A percentile compares a stretch with the other conserved stretches of the same genome.
Conservation (phyloP, 2,888 invertebrate genomes). For the Octonoba sinensis region DNA sequence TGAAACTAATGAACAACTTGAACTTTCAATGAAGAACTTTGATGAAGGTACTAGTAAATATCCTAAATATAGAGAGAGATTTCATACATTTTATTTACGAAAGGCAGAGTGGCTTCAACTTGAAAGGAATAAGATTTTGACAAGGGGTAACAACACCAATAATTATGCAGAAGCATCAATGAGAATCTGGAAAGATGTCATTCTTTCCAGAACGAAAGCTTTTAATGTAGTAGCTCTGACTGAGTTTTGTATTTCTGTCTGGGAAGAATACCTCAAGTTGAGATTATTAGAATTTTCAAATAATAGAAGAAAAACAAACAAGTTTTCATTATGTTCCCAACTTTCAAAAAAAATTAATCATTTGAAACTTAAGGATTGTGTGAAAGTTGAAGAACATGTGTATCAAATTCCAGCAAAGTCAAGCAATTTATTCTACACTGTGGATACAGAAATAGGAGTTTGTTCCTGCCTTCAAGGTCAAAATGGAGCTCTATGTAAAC, state of each 20-base stretch:
- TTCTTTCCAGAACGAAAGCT: constrained; percentile 13
- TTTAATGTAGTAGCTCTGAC: constrained; percentile 4
- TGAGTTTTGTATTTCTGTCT: constrained; percentile 11
- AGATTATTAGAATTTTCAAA: not conserved
- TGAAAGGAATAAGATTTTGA: not conserved
- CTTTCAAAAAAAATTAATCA: not conserved
- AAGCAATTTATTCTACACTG: not conserved
- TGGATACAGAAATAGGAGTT: not conserved
- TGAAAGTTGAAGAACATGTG: not conserved
- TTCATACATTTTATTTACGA: not conserved
- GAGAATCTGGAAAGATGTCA: constrained; percentile 11
- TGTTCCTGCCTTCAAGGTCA: not conserved
- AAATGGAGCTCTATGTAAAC: constrained; percentile 6
- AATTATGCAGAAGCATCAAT: constrained; percentile 8
- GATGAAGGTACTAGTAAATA: not conserved
- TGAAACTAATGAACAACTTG: not conserved
- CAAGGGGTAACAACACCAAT: constrained; percentile 8
- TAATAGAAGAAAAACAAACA: not conserved
- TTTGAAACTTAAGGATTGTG: not conserved
- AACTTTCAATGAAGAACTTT: not conserved
- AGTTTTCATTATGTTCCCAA: no score
- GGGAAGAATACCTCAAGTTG: not conserved
- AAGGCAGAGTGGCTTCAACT: not conserved
- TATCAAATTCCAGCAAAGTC: not conserved
- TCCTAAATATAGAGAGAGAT: not conserved